Conservation (phyloP, 2,113 vertebrate genomes). For the Okapia johnstoni region DNA sequence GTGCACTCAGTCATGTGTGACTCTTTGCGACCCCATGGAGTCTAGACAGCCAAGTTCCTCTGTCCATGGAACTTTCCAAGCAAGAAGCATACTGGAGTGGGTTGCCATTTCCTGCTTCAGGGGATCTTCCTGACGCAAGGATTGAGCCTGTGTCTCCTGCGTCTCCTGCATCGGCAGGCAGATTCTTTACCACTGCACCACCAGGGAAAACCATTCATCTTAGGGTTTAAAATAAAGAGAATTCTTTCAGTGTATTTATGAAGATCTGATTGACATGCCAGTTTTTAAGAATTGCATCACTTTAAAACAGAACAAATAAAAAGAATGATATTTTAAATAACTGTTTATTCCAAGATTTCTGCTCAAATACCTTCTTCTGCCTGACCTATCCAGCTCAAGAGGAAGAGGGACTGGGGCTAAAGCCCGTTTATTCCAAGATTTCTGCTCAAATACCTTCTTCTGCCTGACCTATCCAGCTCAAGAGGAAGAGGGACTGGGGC, state of each 20-base stretch:
- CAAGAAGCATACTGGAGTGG: not conserved
- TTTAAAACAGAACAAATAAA: not conserved
- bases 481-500: constrained; percentile 16
- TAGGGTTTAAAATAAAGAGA: constrained; percentile 29
- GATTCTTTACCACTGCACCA: not conserved
- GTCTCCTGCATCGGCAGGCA: not conserved
- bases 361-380: no score
- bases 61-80: not conserved
- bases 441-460: not conserved
- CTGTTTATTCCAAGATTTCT: no score
- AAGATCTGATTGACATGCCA: not conserved
- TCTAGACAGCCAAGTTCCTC: not conserved
- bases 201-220: not conserved
- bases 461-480: constrained; percentile 13
- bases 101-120: not conserved
- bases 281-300: not conserved
- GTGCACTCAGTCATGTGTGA: not conserved
- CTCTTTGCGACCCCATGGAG: not conserved
- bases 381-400: no score
- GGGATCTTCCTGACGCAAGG: not conserved
- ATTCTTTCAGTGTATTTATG: not conserved
- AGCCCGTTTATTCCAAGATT: no score
- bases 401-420: no score
- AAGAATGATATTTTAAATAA: not conserved
- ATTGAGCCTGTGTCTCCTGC: not conserved